Evolutionary conservation across 2,888 invertebrate species (phyloP), one percentile per base, ranked within the genome.

Genomic region (Zele albiditarsus): DNA sequence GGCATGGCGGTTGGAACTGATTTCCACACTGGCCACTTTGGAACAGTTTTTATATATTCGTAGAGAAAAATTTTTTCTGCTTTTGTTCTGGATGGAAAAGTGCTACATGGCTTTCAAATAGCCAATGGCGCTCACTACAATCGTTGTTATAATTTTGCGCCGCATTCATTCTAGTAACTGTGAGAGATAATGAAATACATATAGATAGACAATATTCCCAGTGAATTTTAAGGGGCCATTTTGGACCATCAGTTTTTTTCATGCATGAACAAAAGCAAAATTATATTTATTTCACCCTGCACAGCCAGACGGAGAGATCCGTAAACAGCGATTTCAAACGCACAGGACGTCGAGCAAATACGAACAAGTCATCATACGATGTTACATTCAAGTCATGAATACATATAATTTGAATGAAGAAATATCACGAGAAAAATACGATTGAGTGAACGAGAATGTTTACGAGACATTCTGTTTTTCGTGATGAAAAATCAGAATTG

Each of bases 321-420:
- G 20, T 20, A n/a, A 53, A 20, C 14, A 20, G 53, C 53, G 20
- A 20, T 53, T 20, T 2, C 12, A 16, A 28, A 60, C 16, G 28
- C 28, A 25, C 5, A 42, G 27, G 60, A 60, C 27, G 16, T 23
- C 8, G 60, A 16, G 27, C 27, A 60, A 60, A 27, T 60, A 5
- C 12, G 4, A 28, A 28, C 4, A 60, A 60, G 28, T 60, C 60
- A 60, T 60, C 60, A 60, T 27, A 60, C 60, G 28, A 60, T 27
- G 25, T 60, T 60, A 42, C 12, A 25, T 60, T 2, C 12, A 16
- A 60, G 60, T 27, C 8, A 60, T 33, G 33, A 5, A 33, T n/a
- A n/a, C 23, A 58, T n/a, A n/a, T n/a, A n/a, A n/a, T n/a, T n/a
- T n/a, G 23, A 23, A 28, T 60, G 12, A 16, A 60, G 60, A 16